Base-by-base conservation (phyloP, 2,888 invertebrate genomes). In the Tetheella fluctuosa region DNA sequence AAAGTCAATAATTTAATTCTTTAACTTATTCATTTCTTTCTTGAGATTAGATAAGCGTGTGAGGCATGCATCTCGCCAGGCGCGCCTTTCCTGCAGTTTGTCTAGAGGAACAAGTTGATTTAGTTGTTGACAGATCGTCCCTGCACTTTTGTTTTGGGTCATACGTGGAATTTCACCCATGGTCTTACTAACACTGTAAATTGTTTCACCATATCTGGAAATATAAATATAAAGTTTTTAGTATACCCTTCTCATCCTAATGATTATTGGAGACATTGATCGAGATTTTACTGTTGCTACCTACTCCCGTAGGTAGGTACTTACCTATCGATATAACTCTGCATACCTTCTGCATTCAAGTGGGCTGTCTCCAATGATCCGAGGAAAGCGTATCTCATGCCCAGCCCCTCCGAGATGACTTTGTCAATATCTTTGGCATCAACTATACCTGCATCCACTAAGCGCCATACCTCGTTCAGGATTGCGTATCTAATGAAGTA, bases 281-380 rank as follows among this genome's bases (percentile, higher is more conserved):
- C 2, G 15, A 17, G 3, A 2, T 10, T 20, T 48, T 20, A 17
- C 17, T 52, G 23, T 34, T 13, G 13, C 4, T n/a, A 25, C 15
- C 10, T n/a, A 25, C 5, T 52, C 25, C 25, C 30, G 25, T 52
- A 17, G n/a, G n/a, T n/a, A n/a, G n/a, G 25, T 30, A 63, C 59
- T 62, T 73, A 93, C 86, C 95, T 93, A 74, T 95, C 95, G 62
- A 94, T 94, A 64, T 95, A 95, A 68, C 90, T 94, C 60, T 87
- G 79, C 94, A 94, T 94, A 91, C 98, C 98, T 88, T 98, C 97
- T 13, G 99, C 98, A 85, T 99, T 99, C 63, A 99, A 94, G 88
- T 98, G 98, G 0, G 97, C 97, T 0, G 98, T 98, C 93, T 99
- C 98, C 67, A 99, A 90, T 0, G 98, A 97, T 3, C 99, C 99